A percentile compares a stretch with the other conserved stretches of the same genome.
phyloP scores from a whole-genome alignment of 2,797 vertebrate genomes.

The Natrix natrix region DNA sequence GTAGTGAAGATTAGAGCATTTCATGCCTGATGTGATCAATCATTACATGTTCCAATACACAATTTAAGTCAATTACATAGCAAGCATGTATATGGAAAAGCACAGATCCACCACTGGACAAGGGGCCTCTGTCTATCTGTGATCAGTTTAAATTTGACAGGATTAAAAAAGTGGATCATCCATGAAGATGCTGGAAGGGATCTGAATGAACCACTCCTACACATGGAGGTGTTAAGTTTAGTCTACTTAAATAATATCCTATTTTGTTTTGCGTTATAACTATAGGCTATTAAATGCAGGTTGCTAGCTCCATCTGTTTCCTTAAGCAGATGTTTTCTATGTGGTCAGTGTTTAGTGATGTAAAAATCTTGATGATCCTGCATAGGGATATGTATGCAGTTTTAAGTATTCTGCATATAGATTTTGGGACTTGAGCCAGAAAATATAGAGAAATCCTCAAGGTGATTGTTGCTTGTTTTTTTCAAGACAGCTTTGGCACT shows the following conservation, averaged over 20 bases:
- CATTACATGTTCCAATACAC: background rate
- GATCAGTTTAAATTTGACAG: background rate
- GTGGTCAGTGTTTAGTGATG: background rate
- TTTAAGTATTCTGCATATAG: background rate
- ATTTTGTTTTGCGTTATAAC: background rate
- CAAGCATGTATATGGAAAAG: background rate
- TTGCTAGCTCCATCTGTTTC: background rate
- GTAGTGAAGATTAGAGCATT: no score
- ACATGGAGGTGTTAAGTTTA: background rate
- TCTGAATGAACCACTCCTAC: background rate
- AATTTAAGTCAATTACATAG: background rate
- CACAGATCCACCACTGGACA: background rate
- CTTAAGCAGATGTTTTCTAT: background rate
- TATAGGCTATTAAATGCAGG: background rate
- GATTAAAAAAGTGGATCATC: background rate
- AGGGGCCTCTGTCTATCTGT: background rate
- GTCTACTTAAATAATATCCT: background rate
- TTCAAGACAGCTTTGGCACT: background rate
- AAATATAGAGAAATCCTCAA: background rate
- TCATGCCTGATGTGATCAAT: background rate
- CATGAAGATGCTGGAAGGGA: background rate
- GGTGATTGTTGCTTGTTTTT: background rate
- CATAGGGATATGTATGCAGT: background rate
- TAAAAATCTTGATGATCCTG: background rate
- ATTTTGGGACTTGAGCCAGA: background rate